Percentiles rank a stretch among this genome's conserved stretches.
These are phyloP conservation scores for Podarcis siculus DNA, from an alignment of 2,797 vertebrate genomes.

Conservation along the genomic window DNA sequence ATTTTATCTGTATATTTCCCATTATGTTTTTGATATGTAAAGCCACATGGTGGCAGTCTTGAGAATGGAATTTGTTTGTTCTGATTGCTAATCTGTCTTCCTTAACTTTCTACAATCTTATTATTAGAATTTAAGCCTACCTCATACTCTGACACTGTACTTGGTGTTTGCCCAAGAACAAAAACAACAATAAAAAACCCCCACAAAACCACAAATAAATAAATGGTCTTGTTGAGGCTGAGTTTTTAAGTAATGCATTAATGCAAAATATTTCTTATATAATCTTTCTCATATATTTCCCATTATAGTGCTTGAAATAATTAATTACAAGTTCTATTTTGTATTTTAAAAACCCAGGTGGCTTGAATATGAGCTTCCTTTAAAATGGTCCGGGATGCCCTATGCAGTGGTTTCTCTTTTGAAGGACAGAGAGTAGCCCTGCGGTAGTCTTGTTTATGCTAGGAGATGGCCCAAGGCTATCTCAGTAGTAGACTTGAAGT, in stretches of 20 bases:
- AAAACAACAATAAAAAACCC: rapidly evolving
- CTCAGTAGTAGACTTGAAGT: background rate
- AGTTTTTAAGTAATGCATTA: background rate
- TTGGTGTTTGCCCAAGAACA: background rate
- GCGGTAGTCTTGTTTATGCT: background rate
- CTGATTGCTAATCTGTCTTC: background rate
- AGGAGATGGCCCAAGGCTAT: background rate
- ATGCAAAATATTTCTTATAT: background rate
- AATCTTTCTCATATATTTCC: background rate
- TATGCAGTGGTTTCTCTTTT: background rate
- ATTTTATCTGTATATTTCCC: background rate
- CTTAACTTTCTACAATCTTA: background rate
- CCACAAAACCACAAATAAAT: no score
- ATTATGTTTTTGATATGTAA: constrained; percentile 13
- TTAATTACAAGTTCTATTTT: background rate
- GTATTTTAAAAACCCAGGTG: rapidly evolving
- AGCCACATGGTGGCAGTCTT: constrained; percentile 40
- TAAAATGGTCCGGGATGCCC: background rate
- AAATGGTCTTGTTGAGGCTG: background rate
- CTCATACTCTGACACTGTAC: background rate
- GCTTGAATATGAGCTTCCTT: background rate
- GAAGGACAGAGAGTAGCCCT: background rate
- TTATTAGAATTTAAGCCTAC: background rate
- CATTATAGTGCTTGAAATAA: background rate
- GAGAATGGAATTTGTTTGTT: constrained; percentile 12